Conservation (phyloP, 2,888 invertebrate species). For the Lysandra bellargus region DNA sequence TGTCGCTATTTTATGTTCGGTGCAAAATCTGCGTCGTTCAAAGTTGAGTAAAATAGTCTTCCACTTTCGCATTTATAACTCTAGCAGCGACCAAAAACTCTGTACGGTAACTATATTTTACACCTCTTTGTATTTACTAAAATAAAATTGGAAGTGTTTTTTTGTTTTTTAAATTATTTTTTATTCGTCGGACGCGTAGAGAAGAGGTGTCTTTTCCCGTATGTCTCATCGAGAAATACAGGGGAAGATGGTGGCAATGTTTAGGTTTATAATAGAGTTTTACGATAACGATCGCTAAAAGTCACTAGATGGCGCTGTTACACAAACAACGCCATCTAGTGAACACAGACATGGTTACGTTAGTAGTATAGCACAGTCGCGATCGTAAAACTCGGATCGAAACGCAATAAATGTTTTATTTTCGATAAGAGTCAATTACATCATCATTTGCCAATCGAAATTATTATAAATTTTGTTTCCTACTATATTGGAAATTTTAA, state of each 20-base stretch:
- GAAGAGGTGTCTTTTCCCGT: neutral
- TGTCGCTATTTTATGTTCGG: neutral
- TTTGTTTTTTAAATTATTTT: slow-evolving; percentile 27
- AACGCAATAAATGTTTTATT: slow-evolving; percentile 11
- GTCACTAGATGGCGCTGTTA: neutral
- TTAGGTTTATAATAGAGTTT: neutral
- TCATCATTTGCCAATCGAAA: neutral
- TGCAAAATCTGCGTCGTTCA: neutral
- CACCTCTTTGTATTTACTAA: slow-evolving; percentile 31
- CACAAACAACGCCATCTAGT: neutral
- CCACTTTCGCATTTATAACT: neutral
- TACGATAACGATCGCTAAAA: neutral
- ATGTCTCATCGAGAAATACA: neutral
- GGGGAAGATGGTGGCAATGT: neutral
- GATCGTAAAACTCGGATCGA: neutral
- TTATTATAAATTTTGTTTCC: neutral
- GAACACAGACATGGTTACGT: neutral
- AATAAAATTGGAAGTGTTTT: slow-evolving; percentile 29
- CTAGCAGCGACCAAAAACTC: neutral
- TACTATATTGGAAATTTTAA: neutral
- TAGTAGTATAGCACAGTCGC: neutral
- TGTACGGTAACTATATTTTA: slow-evolving; percentile 25
- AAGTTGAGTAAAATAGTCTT: neutral
- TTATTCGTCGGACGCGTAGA: slow-evolving; percentile 19
- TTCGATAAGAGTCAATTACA: neutral